Evolutionary conservation across 2,113 vertebrate species (phyloP).

Genomic region (Pelmatolapia mariae): DNA sequence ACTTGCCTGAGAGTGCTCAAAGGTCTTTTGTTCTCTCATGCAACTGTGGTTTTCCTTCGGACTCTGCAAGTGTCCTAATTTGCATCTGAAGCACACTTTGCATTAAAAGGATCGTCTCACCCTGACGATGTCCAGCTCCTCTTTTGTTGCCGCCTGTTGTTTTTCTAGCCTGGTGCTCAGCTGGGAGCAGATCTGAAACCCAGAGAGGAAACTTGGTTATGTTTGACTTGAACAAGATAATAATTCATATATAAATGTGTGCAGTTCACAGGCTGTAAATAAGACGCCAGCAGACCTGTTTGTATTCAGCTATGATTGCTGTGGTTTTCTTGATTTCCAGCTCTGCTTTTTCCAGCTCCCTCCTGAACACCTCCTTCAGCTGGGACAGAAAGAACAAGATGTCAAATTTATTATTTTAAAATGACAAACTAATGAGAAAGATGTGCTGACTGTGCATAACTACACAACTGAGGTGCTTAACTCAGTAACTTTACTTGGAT

Average conservation of each 20-base stretch:
- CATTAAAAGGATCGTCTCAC: constrained; percentile 51
- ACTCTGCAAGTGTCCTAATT: background rate
- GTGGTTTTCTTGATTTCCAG: constrained; percentile 97
- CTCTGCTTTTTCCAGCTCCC: constrained; percentile 96
- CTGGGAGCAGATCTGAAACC: constrained; percentile 92
- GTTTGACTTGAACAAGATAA: background rate
- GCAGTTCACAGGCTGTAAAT: background rate
- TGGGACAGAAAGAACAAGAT: constrained; percentile 32
- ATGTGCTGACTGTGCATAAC: background rate
- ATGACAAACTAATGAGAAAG: background rate
- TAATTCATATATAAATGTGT: background rate
- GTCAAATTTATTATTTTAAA: background rate
- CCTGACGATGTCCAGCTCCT: constrained; percentile 94
- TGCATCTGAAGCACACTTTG: background rate
- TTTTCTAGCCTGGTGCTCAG: constrained; percentile 93
- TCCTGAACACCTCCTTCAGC: constrained; percentile 96
- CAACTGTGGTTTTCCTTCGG: background rate
- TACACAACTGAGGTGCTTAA: background rate
- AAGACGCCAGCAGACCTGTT: constrained; percentile 69
- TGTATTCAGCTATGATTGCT: constrained; percentile 96
- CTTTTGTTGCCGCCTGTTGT: constrained; percentile 90
- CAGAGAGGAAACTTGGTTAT: background rate
- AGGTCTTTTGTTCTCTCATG: background rate
- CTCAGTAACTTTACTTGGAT: background rate
- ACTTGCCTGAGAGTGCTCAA: background rate